These are phyloP conservation scores for Carcina quercana DNA, from an alignment of 2,888 invertebrate species.

Conservation along the genomic window DNA sequence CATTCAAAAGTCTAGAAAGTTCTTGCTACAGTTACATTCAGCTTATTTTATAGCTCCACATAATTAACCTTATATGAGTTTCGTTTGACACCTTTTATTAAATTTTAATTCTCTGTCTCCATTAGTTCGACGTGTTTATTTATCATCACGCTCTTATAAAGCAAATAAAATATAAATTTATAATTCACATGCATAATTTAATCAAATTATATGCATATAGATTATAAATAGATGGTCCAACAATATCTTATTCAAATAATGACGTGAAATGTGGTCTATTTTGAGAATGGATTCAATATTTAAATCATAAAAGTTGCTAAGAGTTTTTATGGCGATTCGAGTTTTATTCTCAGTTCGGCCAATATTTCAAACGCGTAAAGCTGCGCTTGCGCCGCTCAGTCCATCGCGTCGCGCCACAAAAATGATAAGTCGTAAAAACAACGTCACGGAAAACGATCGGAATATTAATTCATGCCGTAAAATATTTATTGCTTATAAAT, in stretches of 20 bases:
- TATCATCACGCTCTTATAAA: slow-evolving; percentile 6
- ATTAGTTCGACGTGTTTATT: slow-evolving; percentile 4
- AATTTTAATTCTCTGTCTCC: slow-evolving; percentile 6
- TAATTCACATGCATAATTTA: slow-evolving; percentile 6
- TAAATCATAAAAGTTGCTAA: slow-evolving; percentile 56
- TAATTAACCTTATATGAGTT: slow-evolving; percentile 2
- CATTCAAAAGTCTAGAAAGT: not conserved
- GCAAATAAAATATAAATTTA: slow-evolving; percentile 2
- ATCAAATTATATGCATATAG: slow-evolving; percentile 4
- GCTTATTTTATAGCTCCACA: not conserved
- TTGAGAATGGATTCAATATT: slow-evolving; percentile 51
- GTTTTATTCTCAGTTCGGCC: slow-evolving; percentile 57
- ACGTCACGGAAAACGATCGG: slow-evolving; percentile 73
- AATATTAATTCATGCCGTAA: slow-evolving; percentile 75
- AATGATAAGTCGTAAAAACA: slow-evolving; percentile 74
- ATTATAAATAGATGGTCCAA: not conserved
- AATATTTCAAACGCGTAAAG: slow-evolving; percentile 52
- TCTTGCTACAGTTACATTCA: slow-evolving; percentile 5
- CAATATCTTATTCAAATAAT: slow-evolving; percentile 20
- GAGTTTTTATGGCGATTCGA: slow-evolving; percentile 59
- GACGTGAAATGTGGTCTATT: slow-evolving; percentile 27
- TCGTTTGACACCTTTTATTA: slow-evolving; percentile 3
- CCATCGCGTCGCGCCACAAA: slow-evolving; percentile 60
- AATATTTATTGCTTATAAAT: slow-evolving; percentile 74
- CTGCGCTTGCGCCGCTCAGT: slow-evolving; percentile 40